Evolutionary conservation across 2,888 invertebrate genomes (phyloP), one percentile per base, ranked within the genome.

Genomic region (Lymantria dispar): DNA sequence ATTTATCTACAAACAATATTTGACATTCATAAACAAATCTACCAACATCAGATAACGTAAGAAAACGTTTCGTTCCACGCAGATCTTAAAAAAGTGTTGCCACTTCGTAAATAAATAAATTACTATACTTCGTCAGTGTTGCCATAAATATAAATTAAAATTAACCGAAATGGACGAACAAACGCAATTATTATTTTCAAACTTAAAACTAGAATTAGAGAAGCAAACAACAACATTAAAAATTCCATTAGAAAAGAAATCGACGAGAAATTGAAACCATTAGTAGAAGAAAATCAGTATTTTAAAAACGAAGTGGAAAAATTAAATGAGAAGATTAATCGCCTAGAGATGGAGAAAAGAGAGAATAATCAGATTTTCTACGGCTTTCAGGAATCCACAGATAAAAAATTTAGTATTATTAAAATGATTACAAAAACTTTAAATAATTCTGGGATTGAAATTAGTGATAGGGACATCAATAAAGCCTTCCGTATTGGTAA

Each of bases 161-260:
- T n/a, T n/a, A n/a, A n/a, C n/a, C n/a, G n/a, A n/a, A 42, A 52
- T 52, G 52, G 46, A 48, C 7, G 46, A 53, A 1, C 53, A 53
- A 53, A 49, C 39, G 43, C 49, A 49, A 46, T 31, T 48, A 46
- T 13, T 49, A 39, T 44, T 47, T 44, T 33, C 31, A 43, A 43
- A 31, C 2, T 8, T 46, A 47, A 54, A 54, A 50, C 37, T 31
- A 42, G 54, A 54, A 47, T 47, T 54, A 44, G 50, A 54, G 1
- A 54, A 47, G 41, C 50, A 54, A 47, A 54, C 54, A 37, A 47
- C 44, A 14, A 47, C 45, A 12, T 13, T 47, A 41, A 47, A 31
- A 41, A 44, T 33, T 45, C 47, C 41, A 47, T 50, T 14, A 54
- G 46, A 45, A 44, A 54, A 47, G 47, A 50, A 50, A 50, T 54